A percentile compares a stretch with the other conserved stretches of the same genome.
These are phyloP conservation scores for Poeciliopsis paucimaculata DNA, from an alignment of 2,797 vertebrate genomes.

Conservation along the genomic window DNA sequence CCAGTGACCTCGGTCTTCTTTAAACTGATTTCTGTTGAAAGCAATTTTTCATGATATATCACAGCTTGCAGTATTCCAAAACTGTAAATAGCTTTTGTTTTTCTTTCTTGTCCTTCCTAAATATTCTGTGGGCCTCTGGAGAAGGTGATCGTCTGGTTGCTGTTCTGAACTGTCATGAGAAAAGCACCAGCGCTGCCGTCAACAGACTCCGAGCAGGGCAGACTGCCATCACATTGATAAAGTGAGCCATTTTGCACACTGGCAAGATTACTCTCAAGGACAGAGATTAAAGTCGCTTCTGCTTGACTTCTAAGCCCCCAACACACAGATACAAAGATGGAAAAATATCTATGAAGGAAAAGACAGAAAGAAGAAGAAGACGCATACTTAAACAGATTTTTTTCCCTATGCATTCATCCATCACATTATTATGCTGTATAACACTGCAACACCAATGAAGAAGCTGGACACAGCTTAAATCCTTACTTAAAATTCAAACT, in stretches of 20 bases:
- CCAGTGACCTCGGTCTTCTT: slow-evolving; percentile 19
- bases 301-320: slow-evolving; percentile 58
- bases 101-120: slow-evolving; percentile 50
- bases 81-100: slow-evolving; percentile 39
- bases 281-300: slow-evolving; percentile 80
- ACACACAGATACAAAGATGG: slow-evolving; percentile 30
- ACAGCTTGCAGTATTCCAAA: slow-evolving; percentile 17
- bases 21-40: slow-evolving; percentile 36
- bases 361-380: neutral
- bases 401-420: slow-evolving; percentile 36
- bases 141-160: slow-evolving; percentile 65
- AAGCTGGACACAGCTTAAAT: neutral
- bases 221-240: slow-evolving; percentile 81
- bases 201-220: slow-evolving; percentile 75
- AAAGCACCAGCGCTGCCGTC: slow-evolving; percentile 62
- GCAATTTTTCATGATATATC: slow-evolving; percentile 28
- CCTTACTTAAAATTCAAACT: neutral
- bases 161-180: slow-evolving; percentile 65
- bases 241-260: slow-evolving; percentile 80
- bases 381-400: slow-evolving; percentile 33
- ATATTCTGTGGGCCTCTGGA: slow-evolving; percentile 49
- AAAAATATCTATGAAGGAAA: slow-evolving; percentile 10
- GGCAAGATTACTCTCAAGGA: slow-evolving; percentile 84
- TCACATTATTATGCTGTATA: slow-evolving; percentile 28
- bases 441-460: slow-evolving; percentile 2